Evolutionary conservation across 2,113 vertebrate genomes (phyloP), one percentile per base, ranked within the genome.

Genomic region (Ctenodactylus gundi): DNA sequence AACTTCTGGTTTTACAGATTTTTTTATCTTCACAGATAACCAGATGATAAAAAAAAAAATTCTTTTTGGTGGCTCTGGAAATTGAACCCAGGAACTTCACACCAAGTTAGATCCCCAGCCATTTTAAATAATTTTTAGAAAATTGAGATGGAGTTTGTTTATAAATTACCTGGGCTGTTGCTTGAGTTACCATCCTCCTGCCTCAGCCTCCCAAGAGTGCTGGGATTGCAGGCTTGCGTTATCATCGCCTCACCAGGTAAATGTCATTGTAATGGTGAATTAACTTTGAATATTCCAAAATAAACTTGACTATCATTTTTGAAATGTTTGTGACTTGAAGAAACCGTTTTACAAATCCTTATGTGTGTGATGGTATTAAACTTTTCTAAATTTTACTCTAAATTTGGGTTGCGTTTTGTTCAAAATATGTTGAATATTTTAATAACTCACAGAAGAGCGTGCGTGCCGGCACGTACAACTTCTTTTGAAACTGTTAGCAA

Each of bases 371-470:
- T 76, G n/a, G 12, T 64, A 51, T 80, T 76, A 87, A 82, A 87
- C 4, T 68, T 87, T 49, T 20, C 44, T 81, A 65, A 60, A 57
- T 15, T 27, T 3, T n/a, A 39, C 23, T 85, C 9, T 46, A 67
- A 76, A 20, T 77, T 95, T 78, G 41, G 51, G 57, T 89, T 86
- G 14, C 14, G 14, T 80, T 78, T 89, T 84, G 25, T 78, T 70
- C 46, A 65, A 46, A 86, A 72, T 90, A 21, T 82, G 9, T 72
- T 97, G 64, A 55, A 76, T 80, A 62, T 95, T 39, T 53, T 53
- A 92, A 14, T 58, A 90, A 65, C 15, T 89, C 39, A 75, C n/a
- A 88, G 44, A 67, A 76, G 87, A 77, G 27, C 29, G 25, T n/a
- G 20, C 29, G 76, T 11, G 34, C 39, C 34, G 14, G 67, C 13